Evolutionary conservation across 2,797 vertebrate species (phyloP), one percentile per base, ranked within the genome.

Genomic region (Gymnothorax reevesii): DNA sequence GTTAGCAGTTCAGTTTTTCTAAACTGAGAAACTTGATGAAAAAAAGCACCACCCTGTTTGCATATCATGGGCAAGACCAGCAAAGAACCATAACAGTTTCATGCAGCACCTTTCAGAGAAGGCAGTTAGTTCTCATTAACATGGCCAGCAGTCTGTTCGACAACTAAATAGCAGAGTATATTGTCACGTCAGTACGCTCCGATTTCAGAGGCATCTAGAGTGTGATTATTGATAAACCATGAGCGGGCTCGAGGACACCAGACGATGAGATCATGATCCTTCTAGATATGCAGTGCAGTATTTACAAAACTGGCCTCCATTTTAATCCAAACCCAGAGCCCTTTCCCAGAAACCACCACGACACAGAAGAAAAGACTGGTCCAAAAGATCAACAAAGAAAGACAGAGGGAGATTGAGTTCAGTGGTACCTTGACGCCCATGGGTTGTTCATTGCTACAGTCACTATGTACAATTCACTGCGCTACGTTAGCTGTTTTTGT

Each of bases 81-180:
- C n/a, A 55, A 80, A 55, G 55, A 54, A 9, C 6, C 75, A 52
- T 0, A 42, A 75, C 73, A 8, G 42, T 49, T 77, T 52, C 42
- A 7, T 52, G 20, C 13, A 49, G 2, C 77, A n/a, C 52, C 64
- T 42, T 42, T 66, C 75, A 86, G 59, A 86, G 77, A 60, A 82
- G 49, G 69, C 80, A 75, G 33, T 85, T 80, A 80, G 49, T 80
- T 55, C n/a, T 55, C 52, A n/a, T 13, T n/a, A 55, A 80, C 33
- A 13, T 42, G 33, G n/a, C 33, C 13, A 20, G 42, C 73, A 75
- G 71, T 6, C 71, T 75, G 66, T 25, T 25, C 6, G 13, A 13
- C 33, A 77, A 12, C 52, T 2, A 12, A 12, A 75, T 42, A 75
- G 27, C 13, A 20, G 7, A 52, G 52, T 77, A 77, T 17, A 77